A percentile compares a stretch with the other conserved stretches of the same genome.
These are phyloP conservation scores for Danaus chrysippus DNA, from an alignment of 2,888 invertebrate species.

Conservation along the genomic window DNA sequence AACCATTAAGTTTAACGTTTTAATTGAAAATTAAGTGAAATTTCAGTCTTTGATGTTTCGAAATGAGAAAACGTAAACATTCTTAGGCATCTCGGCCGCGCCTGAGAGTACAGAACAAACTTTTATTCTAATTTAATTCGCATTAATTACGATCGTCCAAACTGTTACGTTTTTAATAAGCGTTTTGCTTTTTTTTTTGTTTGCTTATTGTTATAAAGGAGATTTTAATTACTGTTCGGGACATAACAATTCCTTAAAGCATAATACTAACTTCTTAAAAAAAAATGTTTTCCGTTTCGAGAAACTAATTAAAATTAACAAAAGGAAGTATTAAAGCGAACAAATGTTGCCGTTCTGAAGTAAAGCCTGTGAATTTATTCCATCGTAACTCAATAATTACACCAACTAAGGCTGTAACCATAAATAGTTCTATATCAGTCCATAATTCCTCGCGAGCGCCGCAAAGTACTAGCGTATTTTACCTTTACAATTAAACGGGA, in stretches of 20 bases:
- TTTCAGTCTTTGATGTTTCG: slow-evolving; percentile 39
- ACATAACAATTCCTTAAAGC: no score
- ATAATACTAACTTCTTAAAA: no score
- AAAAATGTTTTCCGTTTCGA: no score
- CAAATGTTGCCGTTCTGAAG: no score
- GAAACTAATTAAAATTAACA: no score
- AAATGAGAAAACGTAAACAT: slow-evolving; percentile 34
- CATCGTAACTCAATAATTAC: background rate
- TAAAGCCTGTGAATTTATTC: background rate
- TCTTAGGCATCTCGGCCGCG: slow-evolving; percentile 32
- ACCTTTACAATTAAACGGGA: slow-evolving; percentile 30
- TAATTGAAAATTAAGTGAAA: slow-evolving; percentile 63
- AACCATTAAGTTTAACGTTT: slow-evolving; percentile 63
- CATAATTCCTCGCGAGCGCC: slow-evolving; percentile 23
- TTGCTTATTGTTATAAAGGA: slow-evolving; percentile 1
- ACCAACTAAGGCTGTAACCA: slow-evolving; percentile 9
- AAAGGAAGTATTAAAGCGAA: no score
- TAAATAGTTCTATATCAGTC: slow-evolving; percentile 26
- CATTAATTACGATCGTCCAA: slow-evolving; percentile 30
- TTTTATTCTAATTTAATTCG: slow-evolving; percentile 28
- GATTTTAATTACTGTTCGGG: background rate
- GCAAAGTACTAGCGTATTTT: slow-evolving; percentile 27
- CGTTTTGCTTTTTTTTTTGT: slow-evolving; percentile 7
- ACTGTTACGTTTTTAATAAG: slow-evolving; percentile 19
- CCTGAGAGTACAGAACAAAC: slow-evolving; percentile 26